Base-by-base conservation (phyloP, 2,888 invertebrate species). In the Spialia ferax region DNA sequence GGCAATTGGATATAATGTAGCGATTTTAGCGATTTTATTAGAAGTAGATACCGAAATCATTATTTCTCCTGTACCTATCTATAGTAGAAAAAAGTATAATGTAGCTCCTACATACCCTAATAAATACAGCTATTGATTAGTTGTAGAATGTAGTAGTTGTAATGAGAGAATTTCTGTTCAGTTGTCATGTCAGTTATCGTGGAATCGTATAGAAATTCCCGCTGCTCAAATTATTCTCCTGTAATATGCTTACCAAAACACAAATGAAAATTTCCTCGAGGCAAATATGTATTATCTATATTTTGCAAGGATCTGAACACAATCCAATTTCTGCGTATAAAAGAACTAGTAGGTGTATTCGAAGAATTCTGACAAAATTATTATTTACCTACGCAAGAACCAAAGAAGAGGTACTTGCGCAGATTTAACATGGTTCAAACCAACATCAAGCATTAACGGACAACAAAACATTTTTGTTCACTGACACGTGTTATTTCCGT, bases 401-500 rank as follows among this genome's bases (percentile, higher is more conserved):
- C 26, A 26, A 26, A 26, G 3, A 26, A 26, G 6, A n/a, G n/a
- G n/a, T n/a, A 32, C 26, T 2, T 26, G 26, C 26, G 26, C 26
- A 26, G 6, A 5, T 26, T 4, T 35, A 35, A 11, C 10, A 35
- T 38, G n/a, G 6, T n/a, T 38, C n/a, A 38, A 38, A 38, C 6
- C 13, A 13, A 6, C n/a, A n/a, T n/a, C 11, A 35, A 35, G 13
- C 35, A 35, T 29, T n/a, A n/a, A n/a, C 38, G n/a, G 3, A 38
- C 0, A 13, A 38, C 13, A n/a, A 38, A 38, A 13, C 5, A 20
- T 48, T 48, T 42, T n/a, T 20, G 20, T 48, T 20, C 45, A 48
- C 18, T 11, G 45, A 45, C 60, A 22, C 52, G 29, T 59, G 52
- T 54, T 38, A 63, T 42, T 65, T 65, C 23, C 18, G 18, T 60